Base-by-base conservation (phyloP, 2,888 invertebrate genomes). In the Parnassius mnemosyne region DNA sequence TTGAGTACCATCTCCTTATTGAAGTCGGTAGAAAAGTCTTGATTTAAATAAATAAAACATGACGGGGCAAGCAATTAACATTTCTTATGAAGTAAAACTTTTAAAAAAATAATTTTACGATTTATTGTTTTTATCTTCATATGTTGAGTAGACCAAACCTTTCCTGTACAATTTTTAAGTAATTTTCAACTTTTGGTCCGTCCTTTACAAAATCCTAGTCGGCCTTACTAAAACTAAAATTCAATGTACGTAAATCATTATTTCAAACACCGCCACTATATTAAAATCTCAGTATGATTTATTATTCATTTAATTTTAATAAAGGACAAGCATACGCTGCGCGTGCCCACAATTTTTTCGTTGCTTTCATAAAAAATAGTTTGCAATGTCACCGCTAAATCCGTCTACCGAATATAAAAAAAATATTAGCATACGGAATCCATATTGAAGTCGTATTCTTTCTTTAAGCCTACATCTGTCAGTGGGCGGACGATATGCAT, bases 281-380 rank as follows among this genome's bases (percentile, higher is more conserved):
- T 49, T n/a, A 49, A 34, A 34, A 34, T 34, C 34, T 60, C 53
- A 70, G 67, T 51, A 54, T 57, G 59, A 67, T 64, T 61, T 67
- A 69, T 67, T 70, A 69, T 11, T 53, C 20, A 53, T 49, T 60
- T 16, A 55, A 52, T 46, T 63, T 63, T 60, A 63, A 60, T 56
- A 53, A 56, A 63, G 11, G 52, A 41, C 20, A n/a, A 56, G 52
- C 59, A 53, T 59, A 57, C 56, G 56, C 53, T 47, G 69, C 89
- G 83, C 87, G 87, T 89, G 89, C 87, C 87, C 87, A 83, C 81
- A 71, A 34, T 71, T 83, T 87, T 87, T 87, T 84, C 69, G 61
- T 59, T 60, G 57, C 65, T 69, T 66, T 52, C 60, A 67, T 71
- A 83, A 81, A 85, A 85, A 81, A 73, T 76, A 76, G 72, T 81